These are phyloP conservation scores for Hypotaenidia okinawae DNA, from an alignment of 2,797 vertebrate genomes.

Conservation along the genomic window DNA sequence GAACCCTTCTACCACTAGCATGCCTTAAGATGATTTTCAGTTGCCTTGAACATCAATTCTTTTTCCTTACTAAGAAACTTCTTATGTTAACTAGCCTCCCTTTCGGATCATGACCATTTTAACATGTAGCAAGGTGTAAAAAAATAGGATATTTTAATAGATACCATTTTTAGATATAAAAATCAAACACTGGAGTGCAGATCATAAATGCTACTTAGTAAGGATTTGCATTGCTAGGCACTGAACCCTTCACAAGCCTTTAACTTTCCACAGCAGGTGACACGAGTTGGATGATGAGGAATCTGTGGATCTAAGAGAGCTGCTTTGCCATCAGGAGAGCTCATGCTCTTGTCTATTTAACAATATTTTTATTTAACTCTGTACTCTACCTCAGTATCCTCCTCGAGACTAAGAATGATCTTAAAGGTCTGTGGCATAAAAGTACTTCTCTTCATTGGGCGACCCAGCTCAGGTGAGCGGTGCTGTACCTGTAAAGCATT, in stretches of 20 bases:
- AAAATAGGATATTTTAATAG: background rate
- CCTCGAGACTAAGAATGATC: background rate
- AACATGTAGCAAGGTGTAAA: background rate
- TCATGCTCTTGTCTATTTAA: background rate
- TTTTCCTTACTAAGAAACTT: background rate
- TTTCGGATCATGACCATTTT: background rate
- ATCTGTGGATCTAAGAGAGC: background rate
- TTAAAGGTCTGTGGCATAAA: background rate
- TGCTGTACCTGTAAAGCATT: background rate
- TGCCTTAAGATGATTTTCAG: background rate
- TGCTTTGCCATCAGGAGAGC: background rate
- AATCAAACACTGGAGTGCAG: background rate
- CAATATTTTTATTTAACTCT: background rate
- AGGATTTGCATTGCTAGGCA: background rate
- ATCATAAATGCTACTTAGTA: background rate
- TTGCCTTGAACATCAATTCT: background rate
- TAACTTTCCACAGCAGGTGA: background rate
- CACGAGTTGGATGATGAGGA: background rate
- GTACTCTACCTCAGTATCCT: background rate
- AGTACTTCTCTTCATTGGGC: background rate
- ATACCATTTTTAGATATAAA: background rate
- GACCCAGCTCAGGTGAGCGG: rapidly evolving
- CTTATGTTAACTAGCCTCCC: background rate
- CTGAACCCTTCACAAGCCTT: background rate
- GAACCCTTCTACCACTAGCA: background rate